Evolutionary conservation across 2,113 vertebrate genomes (phyloP).

Genomic region (Cavia porcellus): DNA sequence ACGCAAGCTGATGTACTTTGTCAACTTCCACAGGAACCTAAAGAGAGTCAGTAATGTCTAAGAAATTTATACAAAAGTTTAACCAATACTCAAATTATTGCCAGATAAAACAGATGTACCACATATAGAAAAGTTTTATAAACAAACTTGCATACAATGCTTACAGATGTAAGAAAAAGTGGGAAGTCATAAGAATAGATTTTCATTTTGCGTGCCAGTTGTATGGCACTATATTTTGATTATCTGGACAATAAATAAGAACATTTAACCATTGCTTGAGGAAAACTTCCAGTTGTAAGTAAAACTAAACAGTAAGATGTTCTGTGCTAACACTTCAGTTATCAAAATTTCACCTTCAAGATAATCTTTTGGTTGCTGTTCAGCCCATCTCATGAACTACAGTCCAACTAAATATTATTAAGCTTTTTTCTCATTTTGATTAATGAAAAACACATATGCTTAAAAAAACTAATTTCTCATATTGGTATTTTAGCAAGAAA

Average conservation of each 20-base stretch:
- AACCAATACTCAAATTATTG: neutral
- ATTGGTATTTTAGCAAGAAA: neutral
- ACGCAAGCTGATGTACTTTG: neutral
- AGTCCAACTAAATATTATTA: neutral
- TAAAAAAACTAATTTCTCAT: neutral
- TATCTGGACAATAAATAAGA: neutral
- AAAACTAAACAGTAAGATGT: neutral
- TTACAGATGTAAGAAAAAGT: conserved; percentile 13
- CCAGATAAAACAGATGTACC: neutral
- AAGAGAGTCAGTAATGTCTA: neutral
- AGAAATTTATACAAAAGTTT: neutral
- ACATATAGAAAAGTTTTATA: neutral
- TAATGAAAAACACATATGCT: conserved; percentile 1
- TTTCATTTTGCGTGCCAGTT: neutral
- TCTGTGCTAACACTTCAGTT: fast-evolving
- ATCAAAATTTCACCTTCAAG: neutral
- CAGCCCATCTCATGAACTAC: neutral
- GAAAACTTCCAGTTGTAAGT: neutral
- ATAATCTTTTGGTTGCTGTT: neutral
- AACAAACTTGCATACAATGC: neutral
- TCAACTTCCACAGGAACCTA: neutral
- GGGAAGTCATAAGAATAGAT: neutral
- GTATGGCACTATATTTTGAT: neutral
- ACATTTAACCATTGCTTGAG: neutral
- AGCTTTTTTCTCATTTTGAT: neutral